phyloP scores from a whole-genome alignment of 2,797 vertebrate genomes.

The Hafferia zeledoni region DNA sequence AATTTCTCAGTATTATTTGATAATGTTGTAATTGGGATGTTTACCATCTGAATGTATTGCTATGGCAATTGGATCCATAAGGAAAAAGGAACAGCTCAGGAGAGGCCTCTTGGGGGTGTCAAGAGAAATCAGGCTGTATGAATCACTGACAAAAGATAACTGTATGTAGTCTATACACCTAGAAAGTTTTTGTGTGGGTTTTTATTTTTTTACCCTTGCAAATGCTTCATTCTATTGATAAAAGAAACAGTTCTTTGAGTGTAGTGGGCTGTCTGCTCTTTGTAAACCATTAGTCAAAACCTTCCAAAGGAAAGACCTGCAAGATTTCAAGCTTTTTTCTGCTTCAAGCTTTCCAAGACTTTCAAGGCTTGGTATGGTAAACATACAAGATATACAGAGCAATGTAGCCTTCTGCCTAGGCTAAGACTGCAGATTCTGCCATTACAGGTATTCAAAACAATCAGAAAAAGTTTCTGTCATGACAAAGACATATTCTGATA shows the following conservation, averaged over 20 bases:
- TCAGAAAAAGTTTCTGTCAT: neutral
- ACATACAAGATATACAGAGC: neutral
- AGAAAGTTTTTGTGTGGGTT: neutral
- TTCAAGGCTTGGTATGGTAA: constrained; percentile 6
- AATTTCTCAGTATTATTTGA: neutral
- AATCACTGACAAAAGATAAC: neutral
- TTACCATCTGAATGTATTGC: neutral
- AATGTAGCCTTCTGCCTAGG: neutral
- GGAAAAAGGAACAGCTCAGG: neutral
- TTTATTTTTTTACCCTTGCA: neutral
- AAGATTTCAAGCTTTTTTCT: constrained; percentile 40
- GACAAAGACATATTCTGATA: neutral
- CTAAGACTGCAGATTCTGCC: neutral
- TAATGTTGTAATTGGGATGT: neutral
- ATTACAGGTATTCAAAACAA: neutral
- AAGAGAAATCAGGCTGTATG: neutral
- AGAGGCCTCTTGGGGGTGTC: neutral
- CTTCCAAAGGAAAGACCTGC: constrained; percentile 29
- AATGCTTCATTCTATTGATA: neutral
- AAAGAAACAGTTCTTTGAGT: constrained; percentile 12
- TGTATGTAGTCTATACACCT: neutral
- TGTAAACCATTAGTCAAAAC: constrained; percentile 30
- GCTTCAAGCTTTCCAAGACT: neutral
- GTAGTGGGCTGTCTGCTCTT: constrained; percentile 12
- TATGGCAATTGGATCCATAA: neutral